These are phyloP conservation scores for Sebastes umbrosus DNA, from an alignment of 2,797 vertebrate species.

Conservation along the genomic window DNA sequence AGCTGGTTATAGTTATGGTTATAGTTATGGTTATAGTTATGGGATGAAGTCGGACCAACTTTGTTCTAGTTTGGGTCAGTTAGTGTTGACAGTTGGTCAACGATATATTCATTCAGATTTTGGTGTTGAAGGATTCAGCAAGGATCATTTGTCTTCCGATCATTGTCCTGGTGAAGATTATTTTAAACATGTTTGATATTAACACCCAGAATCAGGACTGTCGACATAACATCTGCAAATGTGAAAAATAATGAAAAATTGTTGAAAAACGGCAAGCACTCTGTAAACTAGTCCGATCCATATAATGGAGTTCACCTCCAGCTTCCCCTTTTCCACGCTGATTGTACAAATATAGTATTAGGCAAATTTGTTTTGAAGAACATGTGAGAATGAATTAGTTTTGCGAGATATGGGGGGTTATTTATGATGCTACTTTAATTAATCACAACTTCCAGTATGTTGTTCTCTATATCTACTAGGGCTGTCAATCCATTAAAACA, in stretches of 20 bases:
- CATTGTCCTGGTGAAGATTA: neutral
- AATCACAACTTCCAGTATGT: neutral
- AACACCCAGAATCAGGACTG: neutral
- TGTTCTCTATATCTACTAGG: no score
- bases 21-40: neutral
- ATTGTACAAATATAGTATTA: neutral
- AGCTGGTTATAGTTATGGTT: neutral
- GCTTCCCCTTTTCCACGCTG: no score
- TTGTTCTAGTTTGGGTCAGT: neutral
- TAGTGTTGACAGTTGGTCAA: neutral
- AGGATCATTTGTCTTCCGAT: neutral
- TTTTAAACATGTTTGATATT: neutral
- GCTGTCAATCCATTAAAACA: no score
- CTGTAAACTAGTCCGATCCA: no score
- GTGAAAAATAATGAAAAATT: no score
- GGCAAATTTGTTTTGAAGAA: no score
- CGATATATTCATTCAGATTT: neutral
- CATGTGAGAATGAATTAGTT: neutral
- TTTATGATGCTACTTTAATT: neutral
- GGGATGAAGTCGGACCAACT: neutral
- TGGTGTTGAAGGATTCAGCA: neutral
- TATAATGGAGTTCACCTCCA: no score
- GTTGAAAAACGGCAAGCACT: no score
- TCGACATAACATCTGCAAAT: neutral
- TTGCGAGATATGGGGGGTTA: neutral